Evolutionary conservation across 2,797 vertebrate genomes (phyloP).

Genomic region (Sarcoramphus papa): DNA sequence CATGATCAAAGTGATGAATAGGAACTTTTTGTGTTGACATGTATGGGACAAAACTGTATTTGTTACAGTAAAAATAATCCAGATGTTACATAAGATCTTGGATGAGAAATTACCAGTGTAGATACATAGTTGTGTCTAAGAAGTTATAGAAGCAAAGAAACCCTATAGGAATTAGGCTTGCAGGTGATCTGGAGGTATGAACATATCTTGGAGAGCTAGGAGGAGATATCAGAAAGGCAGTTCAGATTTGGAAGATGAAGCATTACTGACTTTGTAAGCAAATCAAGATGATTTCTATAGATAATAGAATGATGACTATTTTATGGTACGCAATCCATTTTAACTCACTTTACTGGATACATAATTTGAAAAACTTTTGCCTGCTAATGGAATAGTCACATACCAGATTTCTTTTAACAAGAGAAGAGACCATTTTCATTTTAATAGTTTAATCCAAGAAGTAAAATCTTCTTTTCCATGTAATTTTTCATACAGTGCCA

Average conservation of each 20-base stretch:
- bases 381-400: background rate
- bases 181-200: background rate
- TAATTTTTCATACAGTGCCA: background rate
- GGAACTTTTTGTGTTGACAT: background rate
- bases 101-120: background rate
- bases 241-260: background rate
- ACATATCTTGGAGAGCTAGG: background rate
- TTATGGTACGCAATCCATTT: background rate
- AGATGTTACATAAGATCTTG: background rate
- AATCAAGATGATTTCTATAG: background rate
- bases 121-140: background rate
- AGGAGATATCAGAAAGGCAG: background rate
- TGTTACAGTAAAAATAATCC: background rate
- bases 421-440: background rate
- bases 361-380: background rate
- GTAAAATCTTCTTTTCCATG: background rate
- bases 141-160: background rate
- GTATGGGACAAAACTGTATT: background rate
- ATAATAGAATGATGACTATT: background rate
- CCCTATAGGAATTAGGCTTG: background rate
- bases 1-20: background rate
- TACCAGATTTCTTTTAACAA: background rate
- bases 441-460: background rate
- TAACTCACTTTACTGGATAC: background rate
- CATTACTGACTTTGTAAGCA: background rate